Evolutionary conservation across 1,140 invertebrate genomes (phyloP).

Genomic region (Archegozetes longisetosus): DNA sequence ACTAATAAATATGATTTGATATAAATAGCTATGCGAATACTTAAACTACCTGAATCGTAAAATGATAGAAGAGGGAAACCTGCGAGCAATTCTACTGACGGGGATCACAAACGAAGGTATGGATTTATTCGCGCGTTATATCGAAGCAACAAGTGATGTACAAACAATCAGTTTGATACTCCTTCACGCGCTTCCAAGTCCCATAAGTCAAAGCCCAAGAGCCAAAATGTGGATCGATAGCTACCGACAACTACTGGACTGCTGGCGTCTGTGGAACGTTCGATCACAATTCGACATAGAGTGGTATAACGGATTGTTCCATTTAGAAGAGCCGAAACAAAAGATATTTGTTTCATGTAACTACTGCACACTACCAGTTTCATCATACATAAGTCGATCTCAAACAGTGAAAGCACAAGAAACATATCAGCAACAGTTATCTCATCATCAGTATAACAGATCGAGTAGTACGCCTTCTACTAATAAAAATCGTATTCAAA

Average conservation of each 20-base stretch:
- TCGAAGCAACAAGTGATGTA: constrained; percentile 77
- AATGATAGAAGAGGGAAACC: constrained; percentile 55
- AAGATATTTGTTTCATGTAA: constrained; percentile 80
- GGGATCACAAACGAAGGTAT: constrained; percentile 42
- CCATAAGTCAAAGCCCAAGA: constrained; percentile 41
- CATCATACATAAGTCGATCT: constrained; percentile 36
- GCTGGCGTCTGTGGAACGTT: constrained; percentile 63
- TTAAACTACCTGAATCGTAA: constrained; percentile 48
- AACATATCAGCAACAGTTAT: constrained; percentile 33
- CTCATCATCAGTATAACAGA: constrained; percentile 3
- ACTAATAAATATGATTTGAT: no score
- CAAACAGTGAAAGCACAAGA: constrained; percentile 27
- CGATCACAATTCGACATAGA: constrained; percentile 58
- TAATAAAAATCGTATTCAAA: constrained; percentile 43
- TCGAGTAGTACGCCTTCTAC: constrained; percentile 8
- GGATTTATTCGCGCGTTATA: constrained; percentile 64
- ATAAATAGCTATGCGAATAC: constrained; percentile 58
- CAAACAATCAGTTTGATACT: constrained; percentile 72
- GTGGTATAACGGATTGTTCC: constrained; percentile 41
- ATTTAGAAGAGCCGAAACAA: constrained; percentile 42
- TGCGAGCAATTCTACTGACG: constrained; percentile 70
- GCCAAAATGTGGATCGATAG: constrained; percentile 55
- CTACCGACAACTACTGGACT: constrained; percentile 54
- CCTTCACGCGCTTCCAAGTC: constrained; percentile 45
- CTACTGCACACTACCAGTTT: constrained; percentile 84